Conservation (phyloP, 37 sponge, comb jelly and placozoan species). For the Trichoplax adhaerens region DNA sequence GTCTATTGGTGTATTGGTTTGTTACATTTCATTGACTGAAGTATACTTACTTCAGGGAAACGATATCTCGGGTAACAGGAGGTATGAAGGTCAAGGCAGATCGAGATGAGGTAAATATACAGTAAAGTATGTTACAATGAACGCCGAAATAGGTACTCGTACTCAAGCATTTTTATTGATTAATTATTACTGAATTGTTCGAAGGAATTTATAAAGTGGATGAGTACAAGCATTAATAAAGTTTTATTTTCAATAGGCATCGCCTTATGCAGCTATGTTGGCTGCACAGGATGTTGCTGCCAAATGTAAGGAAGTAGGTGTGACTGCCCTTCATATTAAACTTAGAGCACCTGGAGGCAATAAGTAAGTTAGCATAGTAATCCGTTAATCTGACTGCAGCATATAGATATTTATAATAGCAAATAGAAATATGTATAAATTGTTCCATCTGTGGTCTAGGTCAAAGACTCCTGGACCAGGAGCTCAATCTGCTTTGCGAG, state of each 20-base stretch:
- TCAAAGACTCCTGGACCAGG: conserved; percentile 99
- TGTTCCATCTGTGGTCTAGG: conserved; percentile 16
- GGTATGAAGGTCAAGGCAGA: conserved; percentile 99
- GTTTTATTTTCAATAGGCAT: conserved; percentile 28
- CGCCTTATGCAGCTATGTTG: conserved; percentile 99
- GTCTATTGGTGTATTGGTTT: background rate
- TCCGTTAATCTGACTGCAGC: background rate
- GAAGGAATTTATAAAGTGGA: too few species aligned
- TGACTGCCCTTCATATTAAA: conserved; percentile 96
- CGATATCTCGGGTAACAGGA: conserved; percentile 93
- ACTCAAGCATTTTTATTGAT: too few species aligned
- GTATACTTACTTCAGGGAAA: conserved; percentile 40
- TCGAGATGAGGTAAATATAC: conserved; percentile 64
- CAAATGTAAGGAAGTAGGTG: conserved; percentile 81
- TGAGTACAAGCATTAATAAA: too few species aligned
- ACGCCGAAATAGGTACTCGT: too few species aligned
- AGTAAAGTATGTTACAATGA: too few species aligned
- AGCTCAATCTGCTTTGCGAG: conserved; percentile 94
- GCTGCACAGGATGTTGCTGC: conserved; percentile 99
- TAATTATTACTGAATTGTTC: too few species aligned
- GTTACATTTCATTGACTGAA: too few species aligned
- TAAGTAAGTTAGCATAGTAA: conserved; percentile 34
- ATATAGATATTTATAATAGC: too few species aligned
- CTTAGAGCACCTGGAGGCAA: conserved; percentile 94
- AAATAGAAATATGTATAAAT: too few species aligned